A percentile compares a stretch with the other conserved stretches of the same genome.
Evolutionary conservation across 2,113 vertebrate species (phyloP).

Genomic region (Psittacus erithacus): DNA sequence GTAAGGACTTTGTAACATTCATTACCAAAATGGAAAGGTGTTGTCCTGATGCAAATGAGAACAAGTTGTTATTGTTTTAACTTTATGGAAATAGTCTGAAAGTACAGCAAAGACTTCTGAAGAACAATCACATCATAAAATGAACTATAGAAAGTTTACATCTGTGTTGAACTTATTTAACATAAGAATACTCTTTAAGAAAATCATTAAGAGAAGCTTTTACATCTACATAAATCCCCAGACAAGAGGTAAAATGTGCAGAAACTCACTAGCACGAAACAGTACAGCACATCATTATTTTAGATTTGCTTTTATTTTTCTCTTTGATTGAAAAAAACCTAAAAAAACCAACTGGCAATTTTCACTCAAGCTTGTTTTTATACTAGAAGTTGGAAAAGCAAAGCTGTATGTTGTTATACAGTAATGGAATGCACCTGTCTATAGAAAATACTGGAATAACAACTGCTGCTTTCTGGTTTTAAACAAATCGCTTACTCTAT

Average conservation of each 20-base stretch:
- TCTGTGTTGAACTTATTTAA: neutral
- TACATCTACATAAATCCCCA: neutral
- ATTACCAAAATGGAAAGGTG: neutral
- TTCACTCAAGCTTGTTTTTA: neutral
- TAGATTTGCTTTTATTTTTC: conserved; percentile 1
- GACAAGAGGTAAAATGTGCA: neutral
- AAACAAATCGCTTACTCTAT: neutral
- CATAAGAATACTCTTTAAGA: neutral
- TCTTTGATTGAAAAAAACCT: neutral
- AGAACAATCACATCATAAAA: neutral
- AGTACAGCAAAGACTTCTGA: neutral
- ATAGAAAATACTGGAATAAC: neutral
- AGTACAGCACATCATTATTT: neutral
- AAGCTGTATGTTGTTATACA: neutral
- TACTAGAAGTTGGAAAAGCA: neutral
- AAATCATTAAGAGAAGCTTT: neutral
- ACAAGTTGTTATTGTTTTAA: neutral
- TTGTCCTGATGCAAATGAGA: neutral
- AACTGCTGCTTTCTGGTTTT: conserved; percentile 38
- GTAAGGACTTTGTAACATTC: neutral
- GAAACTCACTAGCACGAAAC: neutral
- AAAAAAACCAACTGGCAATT: neutral
- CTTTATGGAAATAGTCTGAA: neutral
- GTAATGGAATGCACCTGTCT: neutral
- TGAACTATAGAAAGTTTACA: neutral